These are phyloP conservation scores for Ardeotis arabs DNA, from an alignment of 2,113 vertebrate genomes.

Conservation along the genomic window DNA sequence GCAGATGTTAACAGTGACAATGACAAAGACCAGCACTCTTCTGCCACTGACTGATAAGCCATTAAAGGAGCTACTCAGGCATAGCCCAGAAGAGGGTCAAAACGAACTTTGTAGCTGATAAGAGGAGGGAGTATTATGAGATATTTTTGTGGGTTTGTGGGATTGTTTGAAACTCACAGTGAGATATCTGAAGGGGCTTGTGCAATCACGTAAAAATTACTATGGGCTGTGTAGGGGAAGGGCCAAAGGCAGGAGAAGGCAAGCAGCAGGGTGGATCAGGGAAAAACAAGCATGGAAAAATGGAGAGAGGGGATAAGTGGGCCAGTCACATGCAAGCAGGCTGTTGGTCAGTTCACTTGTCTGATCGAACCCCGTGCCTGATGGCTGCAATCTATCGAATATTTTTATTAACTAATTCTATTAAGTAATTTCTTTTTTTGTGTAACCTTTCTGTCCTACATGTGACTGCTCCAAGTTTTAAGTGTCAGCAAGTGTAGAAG, in stretches of 20 bases:
- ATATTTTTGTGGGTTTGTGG: background rate
- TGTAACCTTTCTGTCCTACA: background rate
- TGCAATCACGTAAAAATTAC: background rate
- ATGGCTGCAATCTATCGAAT: fast-evolving
- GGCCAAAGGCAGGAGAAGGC: background rate
- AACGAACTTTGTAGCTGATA: background rate
- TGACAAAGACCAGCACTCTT: background rate
- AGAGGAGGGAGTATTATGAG: background rate
- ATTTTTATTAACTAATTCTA: background rate
- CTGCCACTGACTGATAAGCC: background rate
- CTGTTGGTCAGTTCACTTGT: background rate
- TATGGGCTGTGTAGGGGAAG: background rate
- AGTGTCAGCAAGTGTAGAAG: background rate
- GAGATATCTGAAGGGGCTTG: background rate
- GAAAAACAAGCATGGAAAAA: background rate
- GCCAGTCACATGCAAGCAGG: background rate
- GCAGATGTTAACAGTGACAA: background rate
- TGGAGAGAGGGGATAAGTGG: background rate
- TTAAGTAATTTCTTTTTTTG: background rate
- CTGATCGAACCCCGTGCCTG: background rate
- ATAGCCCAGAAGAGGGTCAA: background rate
- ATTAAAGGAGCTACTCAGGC: background rate
- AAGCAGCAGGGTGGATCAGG: background rate
- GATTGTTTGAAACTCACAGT: background rate
- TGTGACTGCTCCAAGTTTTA: background rate